Evolutionary conservation across 2,888 invertebrate genomes (phyloP), one percentile per base, ranked within the genome.

Genomic region (Cantharis rustica): DNA sequence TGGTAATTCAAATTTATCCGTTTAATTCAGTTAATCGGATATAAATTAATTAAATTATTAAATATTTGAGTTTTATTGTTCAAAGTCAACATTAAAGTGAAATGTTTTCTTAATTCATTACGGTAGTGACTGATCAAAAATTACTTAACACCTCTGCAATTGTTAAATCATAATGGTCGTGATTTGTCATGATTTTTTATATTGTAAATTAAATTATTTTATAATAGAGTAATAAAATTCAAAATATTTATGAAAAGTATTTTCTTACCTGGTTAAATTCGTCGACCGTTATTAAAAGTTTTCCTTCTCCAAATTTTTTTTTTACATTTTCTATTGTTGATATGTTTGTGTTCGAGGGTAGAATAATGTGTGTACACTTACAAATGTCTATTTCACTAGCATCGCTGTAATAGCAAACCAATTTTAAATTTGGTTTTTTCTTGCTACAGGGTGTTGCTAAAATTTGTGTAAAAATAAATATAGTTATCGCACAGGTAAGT

Each of bases 221-320:
- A 1, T 23, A 5, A 23, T 1, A n/a, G n/a, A n/a, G n/a, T n/a
- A 9, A 23, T 23, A 9, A 9, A 23, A 23, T 23, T 23, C 23
- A 23, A 23, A 23, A 23, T 20, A 20, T 20, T 20, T 20, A 4
- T 3, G 4, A 20, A 20, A 2, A 4, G 20, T 20, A 20, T 20
- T 4, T 20, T 2, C 20, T 9, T 87, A 92, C 92, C 91, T 92
- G 90, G 84, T 92, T 91, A 78, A 88, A 89, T 79, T 91, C 91
- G 80, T 88, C 87, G 71, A 91, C 90, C 76, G 90, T 89, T 79
- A 92, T 84, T 79, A 92, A 86, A 80, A 92, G 88, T 87, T 92
- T 92, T 81, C 90, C 86, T 75, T 89, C 87, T 15, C 76, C 73
- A 79, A 89, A 89, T 77, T 86, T 86, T 80, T 89, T 89, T 83